Evolutionary conservation across 2,888 invertebrate genomes (phyloP).

Genomic region (Tyria jacobaeae): DNA sequence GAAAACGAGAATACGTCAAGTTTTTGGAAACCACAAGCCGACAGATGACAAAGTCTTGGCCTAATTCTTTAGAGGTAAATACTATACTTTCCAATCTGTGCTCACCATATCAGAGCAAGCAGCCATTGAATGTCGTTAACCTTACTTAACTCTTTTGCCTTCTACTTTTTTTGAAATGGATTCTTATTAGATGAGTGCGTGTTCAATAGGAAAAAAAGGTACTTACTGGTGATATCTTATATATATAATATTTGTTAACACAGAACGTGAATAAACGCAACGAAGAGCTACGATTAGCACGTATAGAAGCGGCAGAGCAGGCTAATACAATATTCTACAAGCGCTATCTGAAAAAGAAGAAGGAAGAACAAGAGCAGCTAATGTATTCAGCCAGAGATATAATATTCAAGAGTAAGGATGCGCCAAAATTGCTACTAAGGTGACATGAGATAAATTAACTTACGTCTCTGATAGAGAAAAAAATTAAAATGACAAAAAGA

Average conservation of each 20-base stretch:
- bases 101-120: not conserved
- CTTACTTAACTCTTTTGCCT: not conserved
- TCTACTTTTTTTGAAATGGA: not conserved
- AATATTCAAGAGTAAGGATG: conserved; percentile 80
- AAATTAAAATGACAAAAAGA: too few species aligned
- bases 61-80: conserved; percentile 76
- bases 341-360: conserved; percentile 66
- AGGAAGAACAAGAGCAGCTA: conserved; percentile 69
- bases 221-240: not conserved
- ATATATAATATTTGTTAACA: too few species aligned
- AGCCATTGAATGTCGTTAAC: not conserved
- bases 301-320: conserved; percentile 67
- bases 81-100: too few species aligned
- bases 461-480: too few species aligned
- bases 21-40: conserved; percentile 65
- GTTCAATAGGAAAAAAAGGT: not conserved
- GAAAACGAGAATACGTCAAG: conserved; percentile 66
- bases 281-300: conserved; percentile 73
- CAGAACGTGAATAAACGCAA: conserved; percentile 81
- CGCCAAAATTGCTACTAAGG: conserved; percentile 78
- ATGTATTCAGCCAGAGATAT: conserved; percentile 76
- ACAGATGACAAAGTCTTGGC: conserved; percentile 76
- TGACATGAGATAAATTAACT: conserved; percentile 38
- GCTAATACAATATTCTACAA: conserved; percentile 75
- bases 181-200: not conserved